A percentile compares a stretch with the other conserved stretches of the same genome.
Evolutionary conservation across 2,797 vertebrate species (phyloP).

Genomic region (Morelia viridis): DNA sequence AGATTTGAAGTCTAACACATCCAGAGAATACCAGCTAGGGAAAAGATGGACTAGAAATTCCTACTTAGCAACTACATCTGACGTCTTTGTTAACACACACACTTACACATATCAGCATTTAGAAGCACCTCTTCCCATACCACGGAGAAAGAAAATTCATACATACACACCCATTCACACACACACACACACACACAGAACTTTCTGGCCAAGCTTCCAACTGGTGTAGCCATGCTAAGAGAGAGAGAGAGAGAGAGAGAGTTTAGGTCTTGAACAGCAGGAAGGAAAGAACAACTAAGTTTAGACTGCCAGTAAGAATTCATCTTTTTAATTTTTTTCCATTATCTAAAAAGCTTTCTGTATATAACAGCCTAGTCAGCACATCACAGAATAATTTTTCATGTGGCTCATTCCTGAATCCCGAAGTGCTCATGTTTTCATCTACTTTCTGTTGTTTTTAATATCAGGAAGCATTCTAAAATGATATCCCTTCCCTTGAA

Average conservation of each 20-base stretch:
- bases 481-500: neutral
- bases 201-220: too few species aligned
- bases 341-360: neutral
- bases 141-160: neutral
- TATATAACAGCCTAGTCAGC: neutral
- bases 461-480: neutral
- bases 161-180: neutral
- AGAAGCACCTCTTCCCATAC: neutral
- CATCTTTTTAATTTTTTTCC: neutral
- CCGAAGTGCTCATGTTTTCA: neutral
- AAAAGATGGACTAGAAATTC: neutral
- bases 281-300: neutral
- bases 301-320: neutral
- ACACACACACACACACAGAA: neutral
- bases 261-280: neutral
- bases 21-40: neutral
- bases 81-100: neutral
- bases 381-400: neutral
- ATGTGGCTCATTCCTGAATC: neutral
- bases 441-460: neutral
- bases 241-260: neutral
- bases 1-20: neutral
- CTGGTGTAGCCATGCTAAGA: neutral
- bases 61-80: neutral
- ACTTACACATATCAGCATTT: neutral